Conservation (phyloP, 2,113 vertebrate species). For the Ivindomyrus marchei region DNA sequence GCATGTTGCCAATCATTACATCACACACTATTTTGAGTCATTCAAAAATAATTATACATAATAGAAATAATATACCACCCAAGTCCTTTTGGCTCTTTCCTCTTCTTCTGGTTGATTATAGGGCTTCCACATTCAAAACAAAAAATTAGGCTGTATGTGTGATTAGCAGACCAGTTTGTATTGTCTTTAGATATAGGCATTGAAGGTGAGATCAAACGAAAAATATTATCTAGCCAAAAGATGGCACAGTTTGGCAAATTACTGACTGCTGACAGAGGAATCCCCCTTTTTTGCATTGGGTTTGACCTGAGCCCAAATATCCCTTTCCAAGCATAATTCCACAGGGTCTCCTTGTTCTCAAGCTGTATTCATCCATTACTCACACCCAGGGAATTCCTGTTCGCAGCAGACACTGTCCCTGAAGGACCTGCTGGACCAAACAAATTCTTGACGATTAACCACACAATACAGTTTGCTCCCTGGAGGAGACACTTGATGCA, state of each 20-base stretch:
- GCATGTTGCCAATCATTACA: not conserved
- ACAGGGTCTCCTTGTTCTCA: not conserved
- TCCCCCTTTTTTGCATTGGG: not conserved
- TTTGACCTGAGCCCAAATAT: conserved; percentile 13
- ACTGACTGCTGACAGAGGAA: conserved; percentile 4
- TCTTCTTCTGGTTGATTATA: not conserved
- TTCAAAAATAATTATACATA: not conserved
- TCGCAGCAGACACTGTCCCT: not conserved
- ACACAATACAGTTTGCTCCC: not conserved
- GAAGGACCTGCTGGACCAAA: not conserved
- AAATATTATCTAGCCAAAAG: not conserved
- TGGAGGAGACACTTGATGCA: not conserved
- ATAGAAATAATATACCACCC: not conserved
- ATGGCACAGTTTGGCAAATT: conserved; percentile 3
- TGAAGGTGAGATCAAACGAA: conserved; percentile 2
- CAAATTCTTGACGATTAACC: not conserved
- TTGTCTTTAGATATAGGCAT: conserved; percentile 7
- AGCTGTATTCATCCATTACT: not conserved
- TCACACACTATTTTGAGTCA: not conserved
- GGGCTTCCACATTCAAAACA: not conserved
- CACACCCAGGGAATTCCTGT: not conserved
- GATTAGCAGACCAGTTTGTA: not conserved
- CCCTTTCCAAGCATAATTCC: not conserved
- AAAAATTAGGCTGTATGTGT: not conserved
- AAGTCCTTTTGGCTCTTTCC: not conserved